These are phyloP conservation scores for Hyperoplus lanceolatus DNA, from an alignment of 2,797 vertebrate genomes.

Conservation along the genomic window DNA sequence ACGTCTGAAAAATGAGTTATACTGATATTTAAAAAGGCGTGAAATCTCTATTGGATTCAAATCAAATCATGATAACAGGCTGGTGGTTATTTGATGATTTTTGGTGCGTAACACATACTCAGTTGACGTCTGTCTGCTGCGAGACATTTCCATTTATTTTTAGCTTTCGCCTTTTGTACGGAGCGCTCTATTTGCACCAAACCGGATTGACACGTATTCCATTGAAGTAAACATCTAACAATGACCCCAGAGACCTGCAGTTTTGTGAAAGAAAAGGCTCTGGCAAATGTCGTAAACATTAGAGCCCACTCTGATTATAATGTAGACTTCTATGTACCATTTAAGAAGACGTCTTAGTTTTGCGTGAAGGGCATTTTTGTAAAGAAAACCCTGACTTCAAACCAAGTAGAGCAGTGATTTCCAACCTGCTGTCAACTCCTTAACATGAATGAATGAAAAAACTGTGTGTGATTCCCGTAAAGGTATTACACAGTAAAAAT, in stretches of 20 bases:
- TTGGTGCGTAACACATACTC: slow-evolving; percentile 48
- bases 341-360: neutral
- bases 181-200: slow-evolving; percentile 17
- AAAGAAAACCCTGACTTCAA: slow-evolving; percentile 9
- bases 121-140: slow-evolving; percentile 48
- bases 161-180: slow-evolving; percentile 40
- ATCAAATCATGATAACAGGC: slow-evolving; percentile 65
- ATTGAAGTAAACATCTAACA: slow-evolving; percentile 50
- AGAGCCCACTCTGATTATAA: slow-evolving; percentile 20
- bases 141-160: slow-evolving; percentile 51
- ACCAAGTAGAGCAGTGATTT: neutral
- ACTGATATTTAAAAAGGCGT: slow-evolving; percentile 69
- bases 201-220: slow-evolving; percentile 21
- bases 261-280: slow-evolving; percentile 16
- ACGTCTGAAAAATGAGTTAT: slow-evolving; percentile 62
- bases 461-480: too few relatives aligned
- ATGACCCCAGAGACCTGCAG: slow-evolving; percentile 23
- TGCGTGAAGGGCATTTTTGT: neutral
- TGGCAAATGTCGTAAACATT: slow-evolving; percentile 27
- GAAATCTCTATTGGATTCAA: slow-evolving; percentile 66
- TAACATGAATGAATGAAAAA: neutral
- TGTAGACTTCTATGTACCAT: neutral
- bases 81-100: slow-evolving; percentile 59
- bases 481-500: too few relatives aligned
- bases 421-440: neutral